A percentile compares a stretch with the other conserved stretches of the same genome.
These are phyloP conservation scores for Pristionchus exspectatus DNA, from an alignment of 2,888 invertebrate species.

Conservation along the genomic window DNA sequence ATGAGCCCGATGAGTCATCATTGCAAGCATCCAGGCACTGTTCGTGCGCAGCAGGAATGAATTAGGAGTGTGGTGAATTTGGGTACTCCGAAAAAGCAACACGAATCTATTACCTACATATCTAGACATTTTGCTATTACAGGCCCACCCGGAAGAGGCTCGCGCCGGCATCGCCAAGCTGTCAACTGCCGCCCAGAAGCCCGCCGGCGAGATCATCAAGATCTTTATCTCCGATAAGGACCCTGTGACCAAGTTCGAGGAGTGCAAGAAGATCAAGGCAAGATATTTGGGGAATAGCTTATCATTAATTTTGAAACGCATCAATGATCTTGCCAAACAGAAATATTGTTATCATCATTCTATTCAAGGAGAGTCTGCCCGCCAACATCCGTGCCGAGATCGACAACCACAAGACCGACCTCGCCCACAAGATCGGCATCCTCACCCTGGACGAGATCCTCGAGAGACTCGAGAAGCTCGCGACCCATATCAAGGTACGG, in stretches of 20 bases:
- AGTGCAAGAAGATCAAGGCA: slow-evolving; percentile 4
- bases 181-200: slow-evolving; percentile 10
- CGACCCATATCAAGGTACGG: background rate
- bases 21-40: no score
- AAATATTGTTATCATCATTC: no score
- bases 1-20: no score
- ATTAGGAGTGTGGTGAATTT: no score
- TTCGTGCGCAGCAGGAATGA: no score
- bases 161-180: slow-evolving; percentile 40
- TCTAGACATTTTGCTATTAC: background rate
- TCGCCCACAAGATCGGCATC: slow-evolving; percentile 41
- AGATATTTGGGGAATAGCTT: no score
- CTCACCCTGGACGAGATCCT: slow-evolving; percentile 31
- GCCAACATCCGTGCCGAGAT: slow-evolving; percentile 12
- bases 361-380: background rate
- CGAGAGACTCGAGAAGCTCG: slow-evolving; percentile 36
- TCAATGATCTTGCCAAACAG: no score
- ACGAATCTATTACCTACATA: no score
- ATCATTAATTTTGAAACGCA: no score
- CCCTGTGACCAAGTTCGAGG: slow-evolving; percentile 28
- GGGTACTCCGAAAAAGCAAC: no score
- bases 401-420: slow-evolving; percentile 37
- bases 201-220: slow-evolving; percentile 16
- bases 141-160: slow-evolving; percentile 26
- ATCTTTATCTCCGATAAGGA: slow-evolving; percentile 38